phyloP scores from a whole-genome alignment of 2,113 vertebrate species.

The Callithrix jacchus region DNA sequence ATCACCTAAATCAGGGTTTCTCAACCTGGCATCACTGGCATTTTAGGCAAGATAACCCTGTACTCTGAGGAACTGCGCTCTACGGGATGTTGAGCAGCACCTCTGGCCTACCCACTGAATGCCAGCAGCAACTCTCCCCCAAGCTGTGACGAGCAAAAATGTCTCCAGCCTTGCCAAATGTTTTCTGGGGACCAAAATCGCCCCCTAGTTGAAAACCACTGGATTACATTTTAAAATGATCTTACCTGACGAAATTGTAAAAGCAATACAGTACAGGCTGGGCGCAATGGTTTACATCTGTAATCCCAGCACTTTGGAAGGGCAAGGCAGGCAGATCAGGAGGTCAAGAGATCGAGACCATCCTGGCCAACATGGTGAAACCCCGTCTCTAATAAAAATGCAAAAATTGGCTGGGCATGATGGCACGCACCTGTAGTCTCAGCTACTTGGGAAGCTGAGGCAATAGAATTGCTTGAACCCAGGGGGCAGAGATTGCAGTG shows the following conservation, averaged over 20 bases:
- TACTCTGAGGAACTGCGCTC: accelerated
- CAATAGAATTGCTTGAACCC: no score
- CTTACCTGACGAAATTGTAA: background rate
- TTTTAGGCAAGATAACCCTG: background rate
- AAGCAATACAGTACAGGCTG: no score
- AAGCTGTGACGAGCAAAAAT: background rate
- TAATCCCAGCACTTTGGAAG: no score
- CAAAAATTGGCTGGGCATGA: no score
- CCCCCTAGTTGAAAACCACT: background rate
- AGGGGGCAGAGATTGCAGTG: no score
- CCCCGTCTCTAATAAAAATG: no score
- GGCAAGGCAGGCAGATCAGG: no score
- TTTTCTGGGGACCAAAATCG: background rate
- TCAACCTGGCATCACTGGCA: background rate
- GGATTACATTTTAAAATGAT: background rate
- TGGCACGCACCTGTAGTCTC: no score
- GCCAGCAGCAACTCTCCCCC: background rate
- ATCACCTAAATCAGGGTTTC: background rate
- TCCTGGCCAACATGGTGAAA: no score
- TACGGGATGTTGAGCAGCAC: background rate
- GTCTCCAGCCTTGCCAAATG: background rate
- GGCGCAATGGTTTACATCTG: no score
- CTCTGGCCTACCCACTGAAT: background rate
- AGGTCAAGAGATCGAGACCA: no score
- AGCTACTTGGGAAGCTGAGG: no score